These are phyloP conservation scores for Malacoctenus gilli DNA, from an alignment of 2,797 vertebrate genomes.

Conservation along the genomic window DNA sequence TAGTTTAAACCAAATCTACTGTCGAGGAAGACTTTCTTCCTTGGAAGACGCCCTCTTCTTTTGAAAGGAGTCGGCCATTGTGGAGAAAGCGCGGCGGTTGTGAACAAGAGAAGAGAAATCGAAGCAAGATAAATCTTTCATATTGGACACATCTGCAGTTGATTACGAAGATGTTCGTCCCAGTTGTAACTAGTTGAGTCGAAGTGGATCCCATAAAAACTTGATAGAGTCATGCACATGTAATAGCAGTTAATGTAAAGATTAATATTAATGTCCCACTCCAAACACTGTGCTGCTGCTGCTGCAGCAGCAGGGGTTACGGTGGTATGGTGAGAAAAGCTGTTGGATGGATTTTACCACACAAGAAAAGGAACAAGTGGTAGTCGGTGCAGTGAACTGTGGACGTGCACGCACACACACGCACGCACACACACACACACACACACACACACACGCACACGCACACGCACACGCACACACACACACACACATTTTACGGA, in stretches of 20 bases:
- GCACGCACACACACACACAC: neutral
- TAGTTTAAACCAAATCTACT: no score
- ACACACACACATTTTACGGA: neutral
- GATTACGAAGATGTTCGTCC: conserved; percentile 40
- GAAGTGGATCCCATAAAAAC: conserved; percentile 41
- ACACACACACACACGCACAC: neutral
- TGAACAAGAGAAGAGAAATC: conserved; percentile 9
- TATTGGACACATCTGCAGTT: conserved; percentile 31
- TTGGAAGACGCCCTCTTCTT: no score
- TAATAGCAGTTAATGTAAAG: conserved; percentile 50
- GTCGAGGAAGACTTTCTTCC: no score
- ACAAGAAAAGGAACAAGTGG: conserved; percentile 11
- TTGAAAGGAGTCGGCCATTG: neutral
- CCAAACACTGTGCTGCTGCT: conserved; percentile 27
- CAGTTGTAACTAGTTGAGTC: conserved; percentile 29
- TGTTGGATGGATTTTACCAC: conserved; percentile 18
- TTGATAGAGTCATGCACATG: conserved; percentile 50
- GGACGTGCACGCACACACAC: conserved; percentile 8
- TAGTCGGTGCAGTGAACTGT: neutral
- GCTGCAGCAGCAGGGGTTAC: conserved; percentile 3
- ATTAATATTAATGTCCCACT: conserved; percentile 58
- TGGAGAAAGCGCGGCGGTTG: neutral
- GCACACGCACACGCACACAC: neutral
- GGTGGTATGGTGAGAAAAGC: conserved; percentile 20
- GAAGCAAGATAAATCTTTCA: conserved; percentile 26